Percentiles rank a stretch among this genome's conserved stretches.
These are phyloP conservation scores for Pygathrix nemaeus DNA, from an alignment of 2,113 vertebrate genomes.

Conservation along the genomic window DNA sequence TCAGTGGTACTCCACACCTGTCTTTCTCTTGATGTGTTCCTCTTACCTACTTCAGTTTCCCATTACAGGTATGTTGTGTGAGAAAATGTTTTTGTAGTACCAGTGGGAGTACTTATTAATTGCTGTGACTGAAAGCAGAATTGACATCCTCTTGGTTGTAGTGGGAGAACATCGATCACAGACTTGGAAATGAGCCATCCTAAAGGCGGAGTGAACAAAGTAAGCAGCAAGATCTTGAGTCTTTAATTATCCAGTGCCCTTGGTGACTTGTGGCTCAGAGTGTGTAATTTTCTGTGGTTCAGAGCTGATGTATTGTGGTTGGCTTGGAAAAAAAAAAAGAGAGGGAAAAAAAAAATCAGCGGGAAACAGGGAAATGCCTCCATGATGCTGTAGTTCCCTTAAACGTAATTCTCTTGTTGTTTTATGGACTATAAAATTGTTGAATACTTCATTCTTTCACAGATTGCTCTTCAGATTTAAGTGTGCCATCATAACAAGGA, in stretches of 20 bases:
- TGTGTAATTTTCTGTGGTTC: constrained; percentile 24
- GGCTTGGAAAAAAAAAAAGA: neutral
- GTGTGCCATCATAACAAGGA: constrained; percentile 70
- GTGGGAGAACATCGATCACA: neutral
- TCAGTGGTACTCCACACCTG: neutral
- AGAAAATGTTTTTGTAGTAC: neutral
- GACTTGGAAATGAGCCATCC: neutral
- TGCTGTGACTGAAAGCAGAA: neutral
- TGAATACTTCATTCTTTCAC: constrained; percentile 68
- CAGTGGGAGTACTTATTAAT: neutral
- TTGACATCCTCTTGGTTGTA: neutral
- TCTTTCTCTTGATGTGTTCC: neutral
- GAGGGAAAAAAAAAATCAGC: neutral
- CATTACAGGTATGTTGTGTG: neutral
- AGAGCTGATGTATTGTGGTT: neutral
- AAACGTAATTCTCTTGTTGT: constrained; percentile 67
- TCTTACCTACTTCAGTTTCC: neutral
- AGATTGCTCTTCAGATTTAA: constrained; percentile 76
- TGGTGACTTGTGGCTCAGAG: neutral
- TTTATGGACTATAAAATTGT: constrained; percentile 78
- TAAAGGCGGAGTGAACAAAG: neutral
- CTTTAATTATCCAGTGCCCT: neutral
- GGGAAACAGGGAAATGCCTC: constrained; percentile 40
- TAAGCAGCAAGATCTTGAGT: neutral
- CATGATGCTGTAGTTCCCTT: constrained; percentile 45